These are phyloP conservation scores for Labroides dimidiatus DNA, from an alignment of 2,797 vertebrate genomes.

Conservation along the genomic window DNA sequence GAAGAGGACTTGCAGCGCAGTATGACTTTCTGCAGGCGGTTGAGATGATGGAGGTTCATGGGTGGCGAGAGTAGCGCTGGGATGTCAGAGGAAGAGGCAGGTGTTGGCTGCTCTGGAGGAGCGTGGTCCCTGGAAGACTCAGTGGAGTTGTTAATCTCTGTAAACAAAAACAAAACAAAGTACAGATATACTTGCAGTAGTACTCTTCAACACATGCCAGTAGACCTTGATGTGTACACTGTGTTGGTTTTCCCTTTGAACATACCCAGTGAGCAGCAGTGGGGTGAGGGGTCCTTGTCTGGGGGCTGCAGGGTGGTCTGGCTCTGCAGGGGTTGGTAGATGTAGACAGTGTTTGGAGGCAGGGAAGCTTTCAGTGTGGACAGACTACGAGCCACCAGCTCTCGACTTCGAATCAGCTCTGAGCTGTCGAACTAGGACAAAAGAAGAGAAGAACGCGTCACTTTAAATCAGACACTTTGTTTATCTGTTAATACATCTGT, in stretches of 20 bases:
- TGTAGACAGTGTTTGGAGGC: slow-evolving; percentile 95
- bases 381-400: slow-evolving; percentile 92
- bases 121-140: slow-evolving; percentile 62
- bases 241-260: background rate
- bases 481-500: too few species aligned
- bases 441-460: too few species aligned
- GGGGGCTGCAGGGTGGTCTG: slow-evolving; percentile 31
- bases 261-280: slow-evolving; percentile 44
- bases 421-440: slow-evolving; percentile 89
- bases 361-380: slow-evolving; percentile 89
- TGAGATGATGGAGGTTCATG: slow-evolving; percentile 55
- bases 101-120: slow-evolving; percentile 22
- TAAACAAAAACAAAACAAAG: background rate
- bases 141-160: slow-evolving; percentile 43
- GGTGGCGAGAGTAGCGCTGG: slow-evolving; percentile 60
- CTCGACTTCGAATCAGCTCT: slow-evolving; percentile 93
- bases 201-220: too few species aligned
- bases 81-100: slow-evolving; percentile 78
- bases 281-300: slow-evolving; percentile 79
- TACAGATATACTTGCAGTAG: too few species aligned
- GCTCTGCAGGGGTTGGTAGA: slow-evolving; percentile 89
- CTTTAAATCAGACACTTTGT: too few species aligned
- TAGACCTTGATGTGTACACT: too few species aligned
- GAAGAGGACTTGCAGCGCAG: slow-evolving; percentile 87
- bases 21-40: slow-evolving; percentile 77